Evolutionary conservation across 2,888 invertebrate species (phyloP).

Genomic region (Achlya flavicornis): DNA sequence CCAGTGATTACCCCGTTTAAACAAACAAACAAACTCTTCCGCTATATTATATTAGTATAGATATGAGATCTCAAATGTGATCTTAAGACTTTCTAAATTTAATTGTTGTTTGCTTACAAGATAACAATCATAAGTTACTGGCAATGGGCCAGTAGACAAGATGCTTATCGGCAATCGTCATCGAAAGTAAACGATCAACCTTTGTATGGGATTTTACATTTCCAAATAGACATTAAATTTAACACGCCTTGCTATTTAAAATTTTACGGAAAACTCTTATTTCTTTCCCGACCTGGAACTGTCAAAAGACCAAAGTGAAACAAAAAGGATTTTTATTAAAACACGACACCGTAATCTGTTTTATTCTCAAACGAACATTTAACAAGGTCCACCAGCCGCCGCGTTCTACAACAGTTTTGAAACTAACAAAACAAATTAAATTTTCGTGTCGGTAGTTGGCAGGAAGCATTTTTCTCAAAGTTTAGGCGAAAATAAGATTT

Average conservation of each 20-base stretch:
- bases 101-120: too few relatives aligned
- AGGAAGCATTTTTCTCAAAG: constrained; percentile 43
- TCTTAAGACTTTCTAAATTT: too few relatives aligned
- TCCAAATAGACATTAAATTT: too few relatives aligned
- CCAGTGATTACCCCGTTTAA: not conserved
- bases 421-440: constrained; percentile 45
- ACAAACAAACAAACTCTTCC: not conserved
- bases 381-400: constrained; percentile 7
- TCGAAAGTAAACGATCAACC: too few relatives aligned
- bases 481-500: constrained; percentile 47
- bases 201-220: too few relatives aligned
- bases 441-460: constrained; percentile 36
- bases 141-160: too few relatives aligned
- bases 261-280: not conserved
- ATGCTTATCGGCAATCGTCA: too few relatives aligned
- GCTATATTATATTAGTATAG: too few relatives aligned
- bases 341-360: not conserved
- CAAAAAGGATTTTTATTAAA: constrained; percentile 1
- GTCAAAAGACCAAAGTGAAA: not conserved
- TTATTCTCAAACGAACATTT: constrained; percentile 8
- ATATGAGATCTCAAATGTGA: too few relatives aligned
- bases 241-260: not conserved
- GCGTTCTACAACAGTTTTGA: constrained; percentile 22
- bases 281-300: not conserved
- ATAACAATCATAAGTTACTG: too few relatives aligned